Evolutionary conservation across 2,797 vertebrate species (phyloP).

Genomic region (Peromyscus melanophrys): DNA sequence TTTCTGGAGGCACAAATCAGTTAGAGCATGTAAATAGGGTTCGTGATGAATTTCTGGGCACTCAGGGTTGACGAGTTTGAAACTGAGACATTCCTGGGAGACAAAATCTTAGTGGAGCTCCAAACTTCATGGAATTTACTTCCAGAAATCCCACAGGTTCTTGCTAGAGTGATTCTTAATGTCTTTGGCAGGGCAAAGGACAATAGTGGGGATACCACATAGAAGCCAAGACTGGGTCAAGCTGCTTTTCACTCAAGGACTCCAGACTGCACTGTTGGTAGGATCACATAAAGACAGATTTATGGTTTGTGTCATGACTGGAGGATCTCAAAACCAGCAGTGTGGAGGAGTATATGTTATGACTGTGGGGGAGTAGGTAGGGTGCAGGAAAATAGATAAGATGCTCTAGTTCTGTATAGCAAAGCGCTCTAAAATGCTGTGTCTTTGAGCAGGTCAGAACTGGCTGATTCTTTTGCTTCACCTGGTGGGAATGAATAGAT

Average conservation of each 20-base stretch:
- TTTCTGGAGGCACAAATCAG: not conserved
- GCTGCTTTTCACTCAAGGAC: not conserved
- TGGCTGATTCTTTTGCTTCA: not conserved
- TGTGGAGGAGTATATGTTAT: not conserved
- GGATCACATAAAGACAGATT: not conserved
- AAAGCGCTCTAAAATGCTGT: not conserved
- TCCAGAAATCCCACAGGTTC: not conserved
- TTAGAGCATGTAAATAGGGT: not conserved
- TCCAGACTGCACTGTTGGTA: not conserved
- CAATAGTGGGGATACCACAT: not conserved
- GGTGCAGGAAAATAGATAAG: not conserved
- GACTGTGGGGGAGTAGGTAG: not conserved
- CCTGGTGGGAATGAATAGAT: not conserved
- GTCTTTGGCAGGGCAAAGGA: not conserved
- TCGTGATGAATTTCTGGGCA: not conserved
- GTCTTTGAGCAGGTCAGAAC: not conserved
- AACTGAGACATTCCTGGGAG: not conserved
- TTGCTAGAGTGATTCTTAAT: not conserved
- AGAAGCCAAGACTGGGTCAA: not conserved
- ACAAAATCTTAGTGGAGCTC: not conserved
- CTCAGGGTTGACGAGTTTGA: not conserved
- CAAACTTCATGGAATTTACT: not conserved
- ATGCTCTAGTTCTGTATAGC: not conserved
- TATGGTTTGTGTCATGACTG: not conserved
- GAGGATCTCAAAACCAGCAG: not conserved